Percentiles rank a stretch among this genome's conserved stretches.
phyloP scores from a whole-genome alignment of 2,797 vertebrate species.

The Todus mexicanus region DNA sequence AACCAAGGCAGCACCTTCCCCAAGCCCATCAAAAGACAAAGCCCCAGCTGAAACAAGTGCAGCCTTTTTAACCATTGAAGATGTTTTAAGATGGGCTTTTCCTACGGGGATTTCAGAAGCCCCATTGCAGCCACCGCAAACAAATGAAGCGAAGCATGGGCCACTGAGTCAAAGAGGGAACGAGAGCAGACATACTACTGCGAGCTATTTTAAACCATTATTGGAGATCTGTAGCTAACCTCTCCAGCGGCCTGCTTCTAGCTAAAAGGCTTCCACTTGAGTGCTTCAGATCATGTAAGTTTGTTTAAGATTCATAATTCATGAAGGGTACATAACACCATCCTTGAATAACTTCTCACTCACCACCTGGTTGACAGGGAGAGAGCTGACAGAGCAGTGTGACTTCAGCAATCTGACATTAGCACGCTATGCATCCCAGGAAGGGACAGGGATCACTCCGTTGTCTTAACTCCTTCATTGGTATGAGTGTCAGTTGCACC shows the following conservation, averaged over 20 bases:
- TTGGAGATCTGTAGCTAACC: conserved; percentile 50
- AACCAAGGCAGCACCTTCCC: background rate
- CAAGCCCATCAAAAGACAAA: conserved; percentile 26
- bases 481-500: background rate
- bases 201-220: conserved; percentile 49
- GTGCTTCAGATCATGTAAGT: conserved; percentile 76
- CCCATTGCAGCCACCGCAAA: background rate
- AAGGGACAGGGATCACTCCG: background rate
- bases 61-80: conserved; percentile 66
- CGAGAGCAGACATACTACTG: background rate
- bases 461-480: background rate
- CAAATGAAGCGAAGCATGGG: conserved; percentile 39
- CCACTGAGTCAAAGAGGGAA: conserved; percentile 42
- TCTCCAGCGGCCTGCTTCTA: conserved; percentile 63
- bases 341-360: conserved; percentile 74
- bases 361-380: conserved; percentile 59
- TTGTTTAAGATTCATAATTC: conserved; percentile 89
- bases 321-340: conserved; percentile 80
- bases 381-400: conserved; percentile 47
- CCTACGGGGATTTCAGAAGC: conserved; percentile 41
- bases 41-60: conserved; percentile 48
- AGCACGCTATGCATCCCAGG: conserved; percentile 47
- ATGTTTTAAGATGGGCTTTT: conserved; percentile 36
- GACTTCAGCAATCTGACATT: conserved; percentile 44
- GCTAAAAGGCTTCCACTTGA: conserved; percentile 77